Conservation (phyloP, 2,888 invertebrate genomes). For the Dolichomitus sp. region DNA sequence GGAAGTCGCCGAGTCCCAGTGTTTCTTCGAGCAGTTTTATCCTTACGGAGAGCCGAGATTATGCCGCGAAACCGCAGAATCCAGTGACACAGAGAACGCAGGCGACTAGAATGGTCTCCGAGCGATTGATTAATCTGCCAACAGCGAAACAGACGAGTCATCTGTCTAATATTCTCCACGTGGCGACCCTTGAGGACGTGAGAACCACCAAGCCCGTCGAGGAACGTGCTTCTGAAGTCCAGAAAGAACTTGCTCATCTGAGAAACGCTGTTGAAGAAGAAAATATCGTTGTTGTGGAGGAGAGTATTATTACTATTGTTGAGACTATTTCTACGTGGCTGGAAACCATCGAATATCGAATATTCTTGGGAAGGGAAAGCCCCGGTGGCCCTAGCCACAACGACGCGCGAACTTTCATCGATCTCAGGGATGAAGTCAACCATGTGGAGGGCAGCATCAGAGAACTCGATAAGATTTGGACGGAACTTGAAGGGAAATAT, state of each 20-base stretch:
- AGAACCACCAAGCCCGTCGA: constrained; percentile 87
- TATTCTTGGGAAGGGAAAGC: constrained; percentile 87
- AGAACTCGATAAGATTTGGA: constrained; percentile 89
- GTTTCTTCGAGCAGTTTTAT: constrained; percentile 62
- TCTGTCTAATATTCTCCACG: constrained; percentile 89
- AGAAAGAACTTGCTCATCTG: constrained; percentile 88
- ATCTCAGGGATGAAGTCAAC: constrained; percentile 90
- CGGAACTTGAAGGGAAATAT: constrained; percentile 77
- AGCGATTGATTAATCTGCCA: constrained; percentile 88
- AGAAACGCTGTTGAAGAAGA: constrained; percentile 89
- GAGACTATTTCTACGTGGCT: constrained; percentile 95
- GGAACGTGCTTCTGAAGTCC: constrained; percentile 88
- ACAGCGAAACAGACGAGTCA: constrained; percentile 87
- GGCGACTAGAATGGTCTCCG: constrained; percentile 87
- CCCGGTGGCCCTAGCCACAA: constrained; percentile 75
- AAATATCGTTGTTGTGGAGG: constrained; percentile 88
- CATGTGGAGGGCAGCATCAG: constrained; percentile 90
- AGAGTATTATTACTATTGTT: constrained; percentile 91
- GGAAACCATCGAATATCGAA: constrained; percentile 94
- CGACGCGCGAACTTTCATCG: constrained; percentile 86
- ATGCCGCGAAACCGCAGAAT: constrained; percentile 76
- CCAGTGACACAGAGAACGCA: constrained; percentile 87
- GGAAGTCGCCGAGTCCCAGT: constrained; percentile 72
- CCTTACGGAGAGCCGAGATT: constrained; percentile 75
- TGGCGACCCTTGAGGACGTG: constrained; percentile 88